Evolutionary conservation across 2,888 invertebrate genomes (phyloP).

Genomic region (Ochropleura plecta): DNA sequence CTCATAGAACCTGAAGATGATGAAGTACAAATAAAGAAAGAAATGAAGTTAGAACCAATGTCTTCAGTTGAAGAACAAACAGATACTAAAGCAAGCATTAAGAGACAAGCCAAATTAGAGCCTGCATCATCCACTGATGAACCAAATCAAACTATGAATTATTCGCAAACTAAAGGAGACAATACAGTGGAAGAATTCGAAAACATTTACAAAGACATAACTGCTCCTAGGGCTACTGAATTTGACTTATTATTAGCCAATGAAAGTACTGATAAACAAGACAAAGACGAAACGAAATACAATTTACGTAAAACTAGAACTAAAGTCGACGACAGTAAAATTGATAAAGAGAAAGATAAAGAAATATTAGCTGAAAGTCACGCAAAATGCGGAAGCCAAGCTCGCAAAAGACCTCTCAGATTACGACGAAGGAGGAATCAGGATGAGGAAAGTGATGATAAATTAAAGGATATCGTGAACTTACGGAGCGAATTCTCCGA

Average conservation of each 20-base stretch:
- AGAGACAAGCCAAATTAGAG: conserved; percentile 53
- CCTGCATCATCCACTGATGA: conserved; percentile 47
- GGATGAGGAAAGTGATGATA: conserved; percentile 69
- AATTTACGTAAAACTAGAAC: conserved; percentile 75
- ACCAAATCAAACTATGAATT: conserved; percentile 54
- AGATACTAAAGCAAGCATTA: conserved; percentile 15
- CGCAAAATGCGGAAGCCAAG: conserved; percentile 73
- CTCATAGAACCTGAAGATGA: conserved; percentile 33
- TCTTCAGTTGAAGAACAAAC: conserved; percentile 41
- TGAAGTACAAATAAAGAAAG: conserved; percentile 48
- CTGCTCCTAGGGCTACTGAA: conserved; percentile 80
- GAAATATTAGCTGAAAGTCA: conserved; percentile 68
- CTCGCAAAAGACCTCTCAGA: conserved; percentile 75
- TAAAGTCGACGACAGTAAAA: conserved; percentile 45
- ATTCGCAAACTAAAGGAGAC: conserved; percentile 41
- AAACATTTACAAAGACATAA: conserved; percentile 82
- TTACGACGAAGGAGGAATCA: conserved; percentile 75
- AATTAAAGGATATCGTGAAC: conserved; percentile 83
- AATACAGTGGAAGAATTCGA: conserved; percentile 85
- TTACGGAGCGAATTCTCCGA: conserved; percentile 84
- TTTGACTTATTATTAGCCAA: conserved; percentile 77
- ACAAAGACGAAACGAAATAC: conserved; percentile 72
- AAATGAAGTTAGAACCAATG: conserved; percentile 54
- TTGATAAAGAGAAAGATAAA: conserved; percentile 51
- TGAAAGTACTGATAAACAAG: conserved; percentile 41